Evolutionary conservation across 2,797 vertebrate species (phyloP), one percentile per base, ranked within the genome.

Genomic region (Lindbergichthys nudifrons): DNA sequence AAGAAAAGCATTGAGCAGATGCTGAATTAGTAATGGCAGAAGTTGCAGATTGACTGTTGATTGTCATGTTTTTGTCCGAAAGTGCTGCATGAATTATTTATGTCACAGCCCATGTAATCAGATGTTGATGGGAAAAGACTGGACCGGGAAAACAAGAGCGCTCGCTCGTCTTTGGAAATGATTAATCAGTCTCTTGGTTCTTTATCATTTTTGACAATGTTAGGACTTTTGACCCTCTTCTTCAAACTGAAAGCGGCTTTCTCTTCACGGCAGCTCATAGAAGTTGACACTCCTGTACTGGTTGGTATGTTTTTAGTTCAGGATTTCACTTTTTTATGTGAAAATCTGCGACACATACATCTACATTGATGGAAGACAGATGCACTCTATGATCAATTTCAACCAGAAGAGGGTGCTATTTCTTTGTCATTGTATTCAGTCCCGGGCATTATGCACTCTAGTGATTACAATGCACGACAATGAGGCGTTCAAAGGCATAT

Each of bases 41-140:
- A 92, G 87, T 90, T 90, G 68, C 82, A 84, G 72, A 91, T 82
- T 79, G 87, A 82, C 83, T 84, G 84, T 82, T 90, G 85, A 89
- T 92, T 89, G 87, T 89, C 73, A 79, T 86, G 82, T 88, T 92
- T 93, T 83, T 88, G 87, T 90, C 88, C 82, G 75, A 81, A 92
- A 92, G 89, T 88, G 78, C 77, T 69, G 56, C 75, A 89, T 93
- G 88, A 94, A 95, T 94, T 90, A 94, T 94, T 93, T 72, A 95
- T 94, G 59, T 81, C 78, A 62, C 65, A 74, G 75, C 82, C 84
- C 72, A 62, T 70, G 70, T 84, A 89, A 92, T 89, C 73, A 79
- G 73, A 85, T 67, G 60, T 67, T 88, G 83, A 90, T 82, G 77
- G 70, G 72, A 87, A 86, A 86, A 75, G 65, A 88, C 75, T 51